Percentiles rank a stretch among this genome's conserved stretches.
These are phyloP conservation scores for Mus musculus DNA, from an alignment of 2,113 vertebrate species.

Conservation along the genomic window DNA sequence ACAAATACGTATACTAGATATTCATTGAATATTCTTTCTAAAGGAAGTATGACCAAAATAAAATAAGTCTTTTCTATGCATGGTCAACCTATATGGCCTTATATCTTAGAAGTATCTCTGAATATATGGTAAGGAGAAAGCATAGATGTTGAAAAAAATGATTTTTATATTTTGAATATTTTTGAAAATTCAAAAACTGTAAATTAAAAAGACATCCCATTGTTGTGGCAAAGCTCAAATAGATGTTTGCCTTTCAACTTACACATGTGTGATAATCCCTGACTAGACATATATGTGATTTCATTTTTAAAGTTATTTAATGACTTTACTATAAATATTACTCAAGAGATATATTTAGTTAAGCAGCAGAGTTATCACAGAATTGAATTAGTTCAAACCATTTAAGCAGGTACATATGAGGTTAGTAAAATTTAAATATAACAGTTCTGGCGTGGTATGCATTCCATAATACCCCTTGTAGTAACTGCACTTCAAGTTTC, in stretches of 20 bases:
- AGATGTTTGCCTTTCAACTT: conserved; percentile 11
- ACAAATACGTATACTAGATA: background rate
- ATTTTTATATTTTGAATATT: conserved; percentile 19
- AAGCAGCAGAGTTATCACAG: background rate
- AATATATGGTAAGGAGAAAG: background rate
- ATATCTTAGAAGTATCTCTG: background rate
- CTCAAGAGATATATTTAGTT: background rate
- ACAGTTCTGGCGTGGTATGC: background rate
- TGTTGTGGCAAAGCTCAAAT: background rate
- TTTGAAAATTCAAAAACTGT: background rate
- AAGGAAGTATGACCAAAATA: background rate
- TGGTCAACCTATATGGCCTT: background rate
- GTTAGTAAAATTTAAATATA: background rate
- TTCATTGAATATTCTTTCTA: background rate
- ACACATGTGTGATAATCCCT: background rate
- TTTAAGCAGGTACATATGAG: background rate
- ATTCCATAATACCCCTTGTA: background rate
- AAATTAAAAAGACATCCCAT: background rate
- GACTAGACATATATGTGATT: background rate
- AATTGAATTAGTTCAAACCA: conserved; percentile 16
- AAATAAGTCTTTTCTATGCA: background rate
- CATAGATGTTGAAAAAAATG: background rate
- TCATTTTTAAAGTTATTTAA: background rate
- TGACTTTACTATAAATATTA: background rate
- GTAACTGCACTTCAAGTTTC: background rate